Evolutionary conservation across 2,888 invertebrate species (phyloP), one percentile per base, ranked within the genome.

Genomic region (Rhamphomyia laevipes): DNA sequence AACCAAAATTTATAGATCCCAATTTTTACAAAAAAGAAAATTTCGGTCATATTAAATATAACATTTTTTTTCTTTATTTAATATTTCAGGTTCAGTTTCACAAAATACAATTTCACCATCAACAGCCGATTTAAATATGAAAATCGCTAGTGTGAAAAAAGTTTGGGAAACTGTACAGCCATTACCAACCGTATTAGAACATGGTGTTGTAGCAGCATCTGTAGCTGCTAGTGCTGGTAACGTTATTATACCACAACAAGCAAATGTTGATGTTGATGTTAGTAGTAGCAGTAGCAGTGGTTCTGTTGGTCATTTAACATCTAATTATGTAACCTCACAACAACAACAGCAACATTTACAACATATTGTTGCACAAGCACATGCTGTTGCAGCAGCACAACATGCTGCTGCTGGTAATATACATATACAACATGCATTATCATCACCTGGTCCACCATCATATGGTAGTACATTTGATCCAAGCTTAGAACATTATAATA

Each of bases 101-200:
- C 81, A 83, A 48, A 86, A 78, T 59, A 81, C 84, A 11, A 86
- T 86, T 58, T 84, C 84, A 12, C 83, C 84, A 16, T 81, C 86
- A 55, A 86, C 90, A 37, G 91, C 91, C 37, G 94, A 94, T 70
- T 78, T 94, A 57, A 91, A 91, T 73, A 80, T 89, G 73, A 94
- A 94, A 74, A 93, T 94, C 59, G 91, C 91, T 35, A 89, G 91
- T 55, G 93, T 93, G 42, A 94, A 94, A 70, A 66, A 73, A 61
- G 85, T 86, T 16, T 89, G 88, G 88, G 88, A 89, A 62, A 77
- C 67, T 55, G 73, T 73, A 2, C 72, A 76, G 12, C 72, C 76
- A 5, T 83, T 81, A 81, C 80, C 82, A 15, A 78, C 81, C 1
- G 81, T 80, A 16, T 77, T 77, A 17, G 82, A 83, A 60, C 76